Evolutionary conservation across 2,888 invertebrate genomes (phyloP), one percentile per base, ranked within the genome.

Genomic region (Leptarthrus brevirostris): DNA sequence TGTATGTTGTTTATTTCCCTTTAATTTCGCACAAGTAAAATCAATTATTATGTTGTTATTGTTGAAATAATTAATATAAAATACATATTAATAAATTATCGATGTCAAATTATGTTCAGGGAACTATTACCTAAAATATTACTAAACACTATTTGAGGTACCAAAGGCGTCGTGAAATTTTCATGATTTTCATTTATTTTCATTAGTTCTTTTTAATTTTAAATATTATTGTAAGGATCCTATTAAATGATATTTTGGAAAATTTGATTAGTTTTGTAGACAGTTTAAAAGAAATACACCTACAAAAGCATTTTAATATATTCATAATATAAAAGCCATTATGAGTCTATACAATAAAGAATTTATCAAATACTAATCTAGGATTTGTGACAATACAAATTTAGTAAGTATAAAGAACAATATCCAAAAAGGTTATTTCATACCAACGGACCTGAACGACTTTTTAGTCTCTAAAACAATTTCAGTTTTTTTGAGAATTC

Each of bases 271-370:
- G 58, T 58, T 58, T 24, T 53, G 24, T 58, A 58, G 58, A 20
- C 12, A 58, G 36, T 58, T 58, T 58, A 58, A 10, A 8, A 12
- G 18, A 40, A 40, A 36, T 58, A 30, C 34, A 30, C 18, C 18
- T 20, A 20, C 36, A 34, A 36, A 20, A 58, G 36, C 58, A 58
- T 58, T 58, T 58, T 58, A 58, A 58, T 58, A 58, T 58, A 58
- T 58, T 58, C 18, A 40, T 30, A 5, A 58, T 58, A 36, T 36
- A 58, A 58, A 58, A 36, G 58, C 36, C 58, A 36, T 36, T 34
- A 58, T 20, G 34, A 58, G 58, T 58, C 36, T 58, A 34, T 40
- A 12, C 40, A 40, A 30, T 30, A 30, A 30, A 30, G 1, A 6
- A 30, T 8, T 30, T 30, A 30, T 30, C 1, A 30, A 5, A 30